Percentiles rank a stretch among this genome's conserved stretches.
Conservation (phyloP, 2,888 invertebrate species). For the Rhimphoctona megacephalus region DNA sequence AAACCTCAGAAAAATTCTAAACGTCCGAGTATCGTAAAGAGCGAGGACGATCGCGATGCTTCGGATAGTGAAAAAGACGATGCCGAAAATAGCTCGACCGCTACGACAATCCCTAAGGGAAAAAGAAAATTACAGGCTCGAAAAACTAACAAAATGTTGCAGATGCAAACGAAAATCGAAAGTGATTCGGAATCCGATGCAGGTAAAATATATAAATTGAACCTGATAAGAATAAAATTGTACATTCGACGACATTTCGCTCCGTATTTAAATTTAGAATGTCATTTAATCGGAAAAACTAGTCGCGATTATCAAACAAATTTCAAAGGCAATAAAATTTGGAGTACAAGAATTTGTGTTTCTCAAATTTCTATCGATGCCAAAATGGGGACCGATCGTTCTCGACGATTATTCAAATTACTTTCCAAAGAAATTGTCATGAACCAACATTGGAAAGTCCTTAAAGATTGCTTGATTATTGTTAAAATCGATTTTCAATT, state of each 20-base stretch:
- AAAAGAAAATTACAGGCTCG: conserved; percentile 80
- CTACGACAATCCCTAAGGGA: conserved; percentile 78
- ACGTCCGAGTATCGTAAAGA: conserved; percentile 80
- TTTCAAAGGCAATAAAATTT: too few relatives aligned
- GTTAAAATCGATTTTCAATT: too few relatives aligned
- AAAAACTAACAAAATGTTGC: conserved; percentile 81
- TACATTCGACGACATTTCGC: neutral
- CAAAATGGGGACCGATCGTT: too few relatives aligned
- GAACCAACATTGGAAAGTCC: too few relatives aligned
- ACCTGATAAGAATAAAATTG: neutral
- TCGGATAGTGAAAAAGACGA: conserved; percentile 83
- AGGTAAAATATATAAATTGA: conserved; percentile 79
- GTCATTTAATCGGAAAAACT: too few relatives aligned
- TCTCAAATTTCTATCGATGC: too few relatives aligned
- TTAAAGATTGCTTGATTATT: too few relatives aligned
- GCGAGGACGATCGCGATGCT: conserved; percentile 82
- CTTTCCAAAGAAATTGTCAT: too few relatives aligned
- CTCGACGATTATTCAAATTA: too few relatives aligned
- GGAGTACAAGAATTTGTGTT: too few relatives aligned
- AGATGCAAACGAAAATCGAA: conserved; percentile 85
- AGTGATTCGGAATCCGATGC: conserved; percentile 90
- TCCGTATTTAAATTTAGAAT: neutral
- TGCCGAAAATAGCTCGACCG: conserved; percentile 76
- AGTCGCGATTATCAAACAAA: too few relatives aligned
- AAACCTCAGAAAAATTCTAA: conserved; percentile 82